A percentile compares a stretch with the other conserved stretches of the same genome.
Conservation (phyloP, 2,797 vertebrate species). For the Hephaestus fuliginosus region DNA sequence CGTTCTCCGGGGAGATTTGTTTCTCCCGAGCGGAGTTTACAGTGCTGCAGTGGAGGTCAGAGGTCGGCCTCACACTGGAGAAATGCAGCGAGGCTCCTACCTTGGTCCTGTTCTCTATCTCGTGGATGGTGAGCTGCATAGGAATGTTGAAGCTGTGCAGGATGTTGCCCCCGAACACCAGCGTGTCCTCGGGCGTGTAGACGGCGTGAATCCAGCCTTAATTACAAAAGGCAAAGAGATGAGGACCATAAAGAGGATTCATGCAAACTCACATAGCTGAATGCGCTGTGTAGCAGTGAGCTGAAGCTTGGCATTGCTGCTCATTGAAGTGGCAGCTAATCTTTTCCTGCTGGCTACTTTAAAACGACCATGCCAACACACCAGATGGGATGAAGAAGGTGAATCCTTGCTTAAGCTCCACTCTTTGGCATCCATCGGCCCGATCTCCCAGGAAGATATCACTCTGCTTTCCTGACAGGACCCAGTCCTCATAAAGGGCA, state of each 20-base stretch:
- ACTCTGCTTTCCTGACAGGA: constrained; percentile 97
- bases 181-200: constrained; percentile 95
- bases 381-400: constrained; percentile 99
- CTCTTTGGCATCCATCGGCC: constrained; percentile 95
- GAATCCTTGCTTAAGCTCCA: constrained; percentile 95
- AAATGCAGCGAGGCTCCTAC: constrained; percentile 76
- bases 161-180: constrained; percentile 99
- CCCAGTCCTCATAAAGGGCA: constrained; percentile 97
- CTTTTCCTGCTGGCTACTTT: constrained; percentile 45
- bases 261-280: constrained; percentile 8
- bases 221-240: constrained; percentile 46
- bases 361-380: constrained; percentile 73
- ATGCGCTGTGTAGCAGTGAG: background rate
- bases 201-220: constrained; percentile 98
- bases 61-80: constrained; percentile 15
- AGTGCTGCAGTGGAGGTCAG: constrained; percentile 21
- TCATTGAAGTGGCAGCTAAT: constrained; percentile 43
- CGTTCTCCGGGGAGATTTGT: constrained; percentile 29
- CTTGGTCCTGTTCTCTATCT: constrained; percentile 98
- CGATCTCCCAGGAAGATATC: constrained; percentile 97
- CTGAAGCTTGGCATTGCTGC: constrained; percentile 2
- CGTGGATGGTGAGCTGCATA: constrained; percentile 97
- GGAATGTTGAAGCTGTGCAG: constrained; percentile 99
- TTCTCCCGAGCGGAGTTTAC: constrained; percentile 7
- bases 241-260: constrained; percentile 4